These are phyloP conservation scores for Castor canadensis DNA, from an alignment of 2,113 vertebrate genomes.

Conservation along the genomic window DNA sequence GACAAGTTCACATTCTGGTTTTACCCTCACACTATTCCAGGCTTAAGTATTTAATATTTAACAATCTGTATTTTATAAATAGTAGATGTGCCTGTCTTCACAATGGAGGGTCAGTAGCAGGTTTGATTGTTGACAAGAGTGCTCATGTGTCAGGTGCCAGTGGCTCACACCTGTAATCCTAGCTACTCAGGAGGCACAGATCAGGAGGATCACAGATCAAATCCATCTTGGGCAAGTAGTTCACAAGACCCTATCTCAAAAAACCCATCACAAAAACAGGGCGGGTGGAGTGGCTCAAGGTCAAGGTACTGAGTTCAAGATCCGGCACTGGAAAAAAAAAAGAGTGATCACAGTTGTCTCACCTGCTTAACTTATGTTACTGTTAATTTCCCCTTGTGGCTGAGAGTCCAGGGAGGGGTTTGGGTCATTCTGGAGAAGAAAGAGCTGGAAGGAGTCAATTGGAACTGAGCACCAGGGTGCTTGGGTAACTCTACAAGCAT, in stretches of 20 bases:
- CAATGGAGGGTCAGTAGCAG: conserved; percentile 77
- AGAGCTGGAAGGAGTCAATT: neutral
- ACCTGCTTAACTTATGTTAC: conserved; percentile 79
- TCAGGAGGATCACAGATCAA: too few relatives aligned
- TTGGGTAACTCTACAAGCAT: neutral
- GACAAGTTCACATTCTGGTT: conserved; percentile 61
- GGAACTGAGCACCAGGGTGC: neutral
- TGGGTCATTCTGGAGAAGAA: conserved; percentile 49
- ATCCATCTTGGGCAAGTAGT: too few relatives aligned
- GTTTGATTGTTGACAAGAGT: conserved; percentile 83
- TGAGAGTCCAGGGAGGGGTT: conserved; percentile 48
- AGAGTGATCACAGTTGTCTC: too few relatives aligned
- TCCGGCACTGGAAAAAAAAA: too few relatives aligned
- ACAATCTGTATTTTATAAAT: conserved; percentile 81
- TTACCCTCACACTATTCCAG: conserved; percentile 80
- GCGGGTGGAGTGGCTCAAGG: too few relatives aligned
- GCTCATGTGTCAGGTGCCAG: conserved; percentile 71
- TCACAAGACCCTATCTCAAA: too few relatives aligned
- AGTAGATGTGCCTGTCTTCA: conserved; percentile 79
- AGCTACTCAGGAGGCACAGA: too few relatives aligned
- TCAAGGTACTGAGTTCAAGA: too few relatives aligned
- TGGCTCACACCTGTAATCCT: too few relatives aligned
- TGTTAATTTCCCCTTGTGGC: conserved; percentile 79
- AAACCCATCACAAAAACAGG: too few relatives aligned
- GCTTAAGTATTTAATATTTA: conserved; percentile 84